Evolutionary conservation across 2,888 invertebrate genomes (phyloP), one percentile per base, ranked within the genome.

Genomic region (Phyto melanocephala): DNA sequence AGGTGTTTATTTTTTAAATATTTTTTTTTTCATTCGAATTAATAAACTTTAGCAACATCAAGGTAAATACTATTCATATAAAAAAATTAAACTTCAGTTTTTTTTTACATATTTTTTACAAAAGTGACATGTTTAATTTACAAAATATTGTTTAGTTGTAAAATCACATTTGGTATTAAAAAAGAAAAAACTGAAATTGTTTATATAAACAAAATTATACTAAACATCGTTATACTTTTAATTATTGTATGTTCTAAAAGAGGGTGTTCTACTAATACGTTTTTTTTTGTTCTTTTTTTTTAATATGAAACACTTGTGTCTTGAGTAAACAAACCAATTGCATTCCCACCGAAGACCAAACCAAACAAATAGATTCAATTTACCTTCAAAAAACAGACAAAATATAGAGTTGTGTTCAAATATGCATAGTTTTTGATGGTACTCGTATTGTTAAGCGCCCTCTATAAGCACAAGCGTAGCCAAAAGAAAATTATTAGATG

Each of bases 251-350:
- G 17, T 56, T 20, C 35, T 7, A 52, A 28, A 24, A 47, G 24
- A 28, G 15, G 13, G 15, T 47, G 45, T 58, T 45, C 4, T 20
- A 20, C 7, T 52, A 35, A 22, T 35, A 45, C 6, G 11, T 42
- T 52, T 8, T 11, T 1, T n/a, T n/a, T n/a, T n/a, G n/a, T n/a
- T n/a, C n/a, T n/a, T n/a, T n/a, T 28, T 28, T 28, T 28, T 28
- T 28, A 28, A 28, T 28, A 28, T 5, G 28, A 81, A 78, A 79
- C 75, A 79, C 82, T 82, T 79, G 79, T 82, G 54, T 71, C 70
- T 82, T 79, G 70, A 75, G 75, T 79, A 79, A 75, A 71, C 60
- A 79, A 82, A 75, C n/a, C 17, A 71, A 79, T 70, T 70, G 22
- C 52, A 65, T 74, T 58, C 47, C 74, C 58, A 33, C 3, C 10